Evolutionary conservation across 2,888 invertebrate species (phyloP), one percentile per base, ranked within the genome.

Genomic region (Eurois occulta): DNA sequence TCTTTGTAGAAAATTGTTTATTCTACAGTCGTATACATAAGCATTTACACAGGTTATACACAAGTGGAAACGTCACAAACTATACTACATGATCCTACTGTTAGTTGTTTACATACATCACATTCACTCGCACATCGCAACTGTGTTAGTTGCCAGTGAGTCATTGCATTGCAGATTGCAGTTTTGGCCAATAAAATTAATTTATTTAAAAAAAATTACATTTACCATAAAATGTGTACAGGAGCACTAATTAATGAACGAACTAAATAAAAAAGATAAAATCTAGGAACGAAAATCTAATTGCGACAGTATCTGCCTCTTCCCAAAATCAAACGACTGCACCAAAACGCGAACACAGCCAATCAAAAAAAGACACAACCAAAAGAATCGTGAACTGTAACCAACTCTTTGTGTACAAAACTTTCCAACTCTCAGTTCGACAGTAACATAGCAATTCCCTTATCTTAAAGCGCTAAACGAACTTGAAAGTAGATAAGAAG

Each of bases 401-500:
- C 64, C 16, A 28, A 52, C 64, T 70, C 66, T 62, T 60, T 71
- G 75, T 86, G 46, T 75, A 78, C 60, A 43, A 71, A 76, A 86
- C 41, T 81, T 76, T 24, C 32, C 35, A 72, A 65, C 35, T 77
- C 71, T 60, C 64, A 64, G 67, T 81, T 75, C 75, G 67, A 68
- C 77, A 69, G 70, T 83, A 52, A 71, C 75, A 77, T 72, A 76
- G 79, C 78, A 69, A 81, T 88, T 82, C 71, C 72, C 72, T 88
- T 87, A 86, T 83, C 88, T 85, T 70, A n/a, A 80, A 83, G 85
- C 78, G 67, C 80, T 80, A 84, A 85, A 80, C 78, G 72, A 81
- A 87, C 75, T 89, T 75, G 75, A 81, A 86, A 89, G 80, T 64
- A 81, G 81, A 88, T 87, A 86, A 86, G 75, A 83, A 77, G 86